phyloP scores from a whole-genome alignment of 2,888 invertebrate species.

The Doris montereyensis region DNA sequence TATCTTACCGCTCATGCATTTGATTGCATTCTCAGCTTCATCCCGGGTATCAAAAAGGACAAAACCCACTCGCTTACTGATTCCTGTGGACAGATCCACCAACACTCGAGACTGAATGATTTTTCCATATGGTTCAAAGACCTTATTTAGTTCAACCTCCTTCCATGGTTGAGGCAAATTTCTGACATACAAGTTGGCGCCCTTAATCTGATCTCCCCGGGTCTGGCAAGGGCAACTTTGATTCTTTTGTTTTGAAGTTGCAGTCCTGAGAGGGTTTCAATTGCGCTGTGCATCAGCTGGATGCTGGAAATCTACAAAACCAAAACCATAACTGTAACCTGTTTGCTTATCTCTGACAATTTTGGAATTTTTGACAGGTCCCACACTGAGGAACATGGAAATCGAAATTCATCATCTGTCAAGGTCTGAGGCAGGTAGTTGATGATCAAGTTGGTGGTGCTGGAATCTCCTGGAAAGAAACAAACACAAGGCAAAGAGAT shows the following conservation, averaged over 20 bases:
- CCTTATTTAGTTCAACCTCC: conserved; percentile 86
- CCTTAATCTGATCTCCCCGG: conserved; percentile 93
- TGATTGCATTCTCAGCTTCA: conserved; percentile 92
- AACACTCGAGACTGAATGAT: conserved; percentile 94
- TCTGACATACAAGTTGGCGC: conserved; percentile 93
- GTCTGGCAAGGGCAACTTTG: conserved; percentile 94
- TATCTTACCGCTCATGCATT: conserved; percentile 84
- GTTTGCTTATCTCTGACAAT: conserved; percentile 79
- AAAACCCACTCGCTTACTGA: conserved; percentile 92
- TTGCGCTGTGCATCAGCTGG: conserved; percentile 89
- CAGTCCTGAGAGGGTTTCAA: conserved; percentile 88
- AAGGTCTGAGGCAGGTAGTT: conserved; percentile 96
- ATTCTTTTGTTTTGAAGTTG: conserved; percentile 91
- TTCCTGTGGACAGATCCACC: conserved; percentile 88
- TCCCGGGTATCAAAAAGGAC: conserved; percentile 85
- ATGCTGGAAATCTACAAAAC: conserved; percentile 91
- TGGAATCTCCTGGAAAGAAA: conserved; percentile 25
- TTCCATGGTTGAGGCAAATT: conserved; percentile 81
- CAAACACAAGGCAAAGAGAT: too few species aligned
- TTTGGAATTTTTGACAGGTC: conserved; percentile 90
- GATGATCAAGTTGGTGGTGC: conserved; percentile 87
- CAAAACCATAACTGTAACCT: conserved; percentile 96
- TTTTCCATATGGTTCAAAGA: conserved; percentile 90
- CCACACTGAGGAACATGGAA: conserved; percentile 90
- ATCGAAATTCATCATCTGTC: conserved; percentile 90